A percentile compares a stretch with the other conserved stretches of the same genome.
These are phyloP conservation scores for Dendrolimus houi DNA, from an alignment of 2,888 invertebrate species.

Conservation along the genomic window DNA sequence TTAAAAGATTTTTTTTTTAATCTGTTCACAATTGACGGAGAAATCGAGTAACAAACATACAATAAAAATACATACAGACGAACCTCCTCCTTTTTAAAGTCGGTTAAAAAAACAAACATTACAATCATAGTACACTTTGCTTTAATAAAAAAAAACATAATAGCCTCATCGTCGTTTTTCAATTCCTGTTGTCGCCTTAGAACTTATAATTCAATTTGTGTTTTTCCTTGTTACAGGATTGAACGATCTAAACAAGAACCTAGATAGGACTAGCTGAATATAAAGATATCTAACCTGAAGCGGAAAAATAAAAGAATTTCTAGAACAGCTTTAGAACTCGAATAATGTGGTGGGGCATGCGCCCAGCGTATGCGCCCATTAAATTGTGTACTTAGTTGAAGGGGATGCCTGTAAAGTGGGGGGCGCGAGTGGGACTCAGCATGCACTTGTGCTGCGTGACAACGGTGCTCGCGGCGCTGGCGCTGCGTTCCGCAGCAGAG, in stretches of 20 bases:
- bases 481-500: constrained; percentile 57
- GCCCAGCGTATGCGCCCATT: constrained; percentile 48
- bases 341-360: constrained; percentile 67
- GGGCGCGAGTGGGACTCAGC: constrained; percentile 45
- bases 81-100: too few relatives aligned
- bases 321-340: constrained; percentile 23
- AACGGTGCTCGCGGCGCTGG: constrained; percentile 58
- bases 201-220: too few relatives aligned
- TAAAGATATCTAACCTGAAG: constrained; percentile 22
- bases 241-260: constrained; percentile 4
- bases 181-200: too few relatives aligned
- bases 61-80: too few relatives aligned
- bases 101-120: too few relatives aligned
- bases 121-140: too few relatives aligned
- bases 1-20: too few relatives aligned
- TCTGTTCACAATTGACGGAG: too few relatives aligned
- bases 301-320: constrained; percentile 22
- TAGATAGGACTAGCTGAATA: constrained; percentile 5
- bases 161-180: too few relatives aligned
- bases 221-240: constrained; percentile 31
- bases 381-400: constrained; percentile 60
- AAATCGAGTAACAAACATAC: too few relatives aligned
- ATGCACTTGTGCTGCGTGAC: constrained; percentile 66
- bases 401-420: constrained; percentile 56
- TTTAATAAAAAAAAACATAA: too few relatives aligned